Percentiles rank a stretch among this genome's conserved stretches.
Evolutionary conservation across 2,888 invertebrate genomes (phyloP).

Genomic region (Tuta absoluta): DNA sequence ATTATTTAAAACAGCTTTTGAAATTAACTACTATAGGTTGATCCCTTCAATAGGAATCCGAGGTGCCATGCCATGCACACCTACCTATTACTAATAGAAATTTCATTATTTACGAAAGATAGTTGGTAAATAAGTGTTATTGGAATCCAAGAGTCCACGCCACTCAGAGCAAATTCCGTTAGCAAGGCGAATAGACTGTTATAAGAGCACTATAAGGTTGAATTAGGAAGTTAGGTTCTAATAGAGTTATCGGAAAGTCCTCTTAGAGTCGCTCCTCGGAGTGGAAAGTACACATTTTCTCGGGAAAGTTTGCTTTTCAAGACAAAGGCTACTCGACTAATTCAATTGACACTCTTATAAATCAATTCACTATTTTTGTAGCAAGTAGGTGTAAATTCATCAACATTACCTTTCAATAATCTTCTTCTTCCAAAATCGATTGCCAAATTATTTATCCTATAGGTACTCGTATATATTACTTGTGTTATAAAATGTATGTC

Average conservation of each 20-base stretch:
- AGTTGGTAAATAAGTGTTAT: background rate
- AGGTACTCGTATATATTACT: too few species aligned
- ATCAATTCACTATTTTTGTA: background rate
- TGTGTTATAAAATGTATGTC: too few species aligned
- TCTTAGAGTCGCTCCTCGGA: conserved; percentile 38
- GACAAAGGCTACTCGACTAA: conserved; percentile 23
- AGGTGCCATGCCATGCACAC: too few species aligned
- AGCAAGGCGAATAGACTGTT: conserved; percentile 24
- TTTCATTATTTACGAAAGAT: background rate
- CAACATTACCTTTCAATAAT: background rate
- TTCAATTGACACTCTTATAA: conserved; percentile 14
- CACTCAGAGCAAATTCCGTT: conserved; percentile 17
- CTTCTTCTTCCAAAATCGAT: too few species aligned
- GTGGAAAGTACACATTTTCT: conserved; percentile 51
- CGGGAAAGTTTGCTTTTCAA: conserved; percentile 37
- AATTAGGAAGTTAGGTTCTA: conserved; percentile 52
- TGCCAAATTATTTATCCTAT: too few species aligned
- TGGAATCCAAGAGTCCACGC: background rate
- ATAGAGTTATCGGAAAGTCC: conserved; percentile 57
- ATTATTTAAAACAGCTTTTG: too few species aligned
- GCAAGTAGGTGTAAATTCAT: background rate
- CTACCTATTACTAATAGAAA: too few species aligned
- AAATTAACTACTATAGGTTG: too few species aligned
- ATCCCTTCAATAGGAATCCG: too few species aligned
- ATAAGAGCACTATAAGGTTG: conserved; percentile 34